A percentile compares a stretch with the other conserved stretches of the same genome.
Evolutionary conservation across 2,888 invertebrate genomes (phyloP).

Genomic region (Machimus rusticus): DNA sequence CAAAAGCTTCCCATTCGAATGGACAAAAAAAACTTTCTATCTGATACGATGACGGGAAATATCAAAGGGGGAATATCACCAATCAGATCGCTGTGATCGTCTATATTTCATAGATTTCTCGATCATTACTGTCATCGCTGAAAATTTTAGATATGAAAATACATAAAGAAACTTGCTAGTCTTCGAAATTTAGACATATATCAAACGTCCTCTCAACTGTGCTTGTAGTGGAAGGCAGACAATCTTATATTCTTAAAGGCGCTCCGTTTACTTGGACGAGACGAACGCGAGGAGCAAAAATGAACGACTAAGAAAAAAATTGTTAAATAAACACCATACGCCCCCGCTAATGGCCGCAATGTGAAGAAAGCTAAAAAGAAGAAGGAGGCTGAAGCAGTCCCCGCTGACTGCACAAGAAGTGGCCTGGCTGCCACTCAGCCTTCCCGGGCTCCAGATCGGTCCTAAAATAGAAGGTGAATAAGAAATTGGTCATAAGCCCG

Average conservation of each 20-base stretch:
- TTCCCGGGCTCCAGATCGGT: background rate
- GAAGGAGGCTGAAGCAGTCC: background rate
- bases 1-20: background rate
- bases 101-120: conserved; percentile 11
- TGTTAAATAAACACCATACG: conserved; percentile 24
- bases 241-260: background rate
- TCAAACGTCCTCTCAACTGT: background rate
- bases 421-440: background rate
- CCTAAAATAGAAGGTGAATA: conserved; percentile 35
- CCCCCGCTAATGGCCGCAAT: conserved; percentile 20
- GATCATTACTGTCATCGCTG: conserved; percentile 21
- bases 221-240: background rate
- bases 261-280: background rate
- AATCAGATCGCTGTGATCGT: background rate
- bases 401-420: conserved; percentile 27
- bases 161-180: background rate
- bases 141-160: background rate
- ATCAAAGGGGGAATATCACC: background rate
- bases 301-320: background rate
- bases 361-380: conserved; percentile 21
- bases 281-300: background rate
- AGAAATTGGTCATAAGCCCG: background rate
- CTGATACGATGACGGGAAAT: background rate
- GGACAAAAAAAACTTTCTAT: conserved; percentile 20
- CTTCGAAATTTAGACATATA: conserved; percentile 18